These are phyloP conservation scores for Megaceryle maxima DNA, from an alignment of 2,113 vertebrate genomes.

Conservation along the genomic window DNA sequence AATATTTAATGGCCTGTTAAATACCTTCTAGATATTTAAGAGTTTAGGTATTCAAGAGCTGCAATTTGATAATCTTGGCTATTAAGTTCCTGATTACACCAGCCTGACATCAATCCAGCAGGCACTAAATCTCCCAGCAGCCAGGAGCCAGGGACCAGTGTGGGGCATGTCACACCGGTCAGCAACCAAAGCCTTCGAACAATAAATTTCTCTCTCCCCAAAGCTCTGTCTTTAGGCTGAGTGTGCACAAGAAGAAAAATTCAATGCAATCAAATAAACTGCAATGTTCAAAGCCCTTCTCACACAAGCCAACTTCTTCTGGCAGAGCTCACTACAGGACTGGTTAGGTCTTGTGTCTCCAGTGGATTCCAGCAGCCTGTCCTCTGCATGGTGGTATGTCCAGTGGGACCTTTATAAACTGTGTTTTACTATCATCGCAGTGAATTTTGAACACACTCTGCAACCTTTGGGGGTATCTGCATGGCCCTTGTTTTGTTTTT, in stretches of 20 bases:
- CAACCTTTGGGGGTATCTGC: slow-evolving; percentile 53
- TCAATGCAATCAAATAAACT: neutral
- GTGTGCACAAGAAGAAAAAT: neutral
- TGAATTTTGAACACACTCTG: neutral
- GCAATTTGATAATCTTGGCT: neutral
- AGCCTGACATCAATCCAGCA: neutral
- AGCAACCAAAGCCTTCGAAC: neutral
- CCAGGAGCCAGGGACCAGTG: neutral
- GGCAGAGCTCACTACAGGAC: neutral
- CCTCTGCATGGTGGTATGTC: neutral
- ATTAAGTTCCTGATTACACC: neutral
- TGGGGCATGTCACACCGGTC: neutral
- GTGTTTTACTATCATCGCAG: neutral
- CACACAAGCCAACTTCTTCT: neutral
- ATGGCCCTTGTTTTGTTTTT: slow-evolving; percentile 23
- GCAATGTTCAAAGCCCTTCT: neutral
- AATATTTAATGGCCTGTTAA: slow-evolving; percentile 32
- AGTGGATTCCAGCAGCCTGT: neutral
- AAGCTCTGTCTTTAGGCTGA: neutral
- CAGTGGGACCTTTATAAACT: neutral
- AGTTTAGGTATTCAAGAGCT: slow-evolving; percentile 7
- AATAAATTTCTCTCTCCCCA: neutral
- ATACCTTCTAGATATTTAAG: slow-evolving; percentile 37
- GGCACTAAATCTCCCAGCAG: neutral
- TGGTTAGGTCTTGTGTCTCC: neutral